phyloP scores from a whole-genome alignment of 2,113 vertebrate species.

The Orcinus orca region DNA sequence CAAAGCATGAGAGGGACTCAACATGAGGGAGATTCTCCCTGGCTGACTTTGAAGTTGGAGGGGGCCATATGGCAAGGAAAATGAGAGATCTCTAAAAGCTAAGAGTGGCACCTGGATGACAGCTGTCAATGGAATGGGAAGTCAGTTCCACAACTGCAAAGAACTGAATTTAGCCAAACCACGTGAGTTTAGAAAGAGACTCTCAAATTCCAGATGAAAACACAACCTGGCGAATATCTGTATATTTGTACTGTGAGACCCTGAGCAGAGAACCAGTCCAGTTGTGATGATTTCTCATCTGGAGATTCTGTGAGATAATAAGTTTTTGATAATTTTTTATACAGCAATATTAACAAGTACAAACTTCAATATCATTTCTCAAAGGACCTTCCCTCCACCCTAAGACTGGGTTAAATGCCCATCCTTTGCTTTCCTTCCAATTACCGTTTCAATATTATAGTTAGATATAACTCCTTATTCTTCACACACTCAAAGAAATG shows the following conservation, averaged over 20 bases:
- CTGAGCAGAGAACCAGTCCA: not conserved
- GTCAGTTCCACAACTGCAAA: not conserved
- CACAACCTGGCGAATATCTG: not conserved
- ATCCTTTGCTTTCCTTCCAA: not conserved
- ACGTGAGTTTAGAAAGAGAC: not conserved
- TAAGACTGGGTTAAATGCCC: not conserved
- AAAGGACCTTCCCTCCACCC: not conserved
- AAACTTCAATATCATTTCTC: not conserved
- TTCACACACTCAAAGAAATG: not conserved
- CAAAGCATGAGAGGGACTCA: not conserved
- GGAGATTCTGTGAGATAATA: not conserved
- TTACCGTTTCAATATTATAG: not conserved
- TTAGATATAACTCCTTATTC: not conserved
- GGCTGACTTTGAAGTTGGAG: not conserved
- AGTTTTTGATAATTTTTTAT: not conserved
- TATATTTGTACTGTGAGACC: rapidly evolving
- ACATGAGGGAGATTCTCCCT: not conserved
- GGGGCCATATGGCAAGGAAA: not conserved
- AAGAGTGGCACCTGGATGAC: not conserved
- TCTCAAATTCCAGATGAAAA: not conserved
- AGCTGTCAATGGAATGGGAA: not conserved
- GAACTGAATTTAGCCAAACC: not conserved
- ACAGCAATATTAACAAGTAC: not conserved
- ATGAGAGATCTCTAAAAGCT: not conserved
- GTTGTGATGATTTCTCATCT: not conserved